Evolutionary conservation across 2,113 vertebrate genomes (phyloP).

Genomic region (Microcebus griseorufus): DNA sequence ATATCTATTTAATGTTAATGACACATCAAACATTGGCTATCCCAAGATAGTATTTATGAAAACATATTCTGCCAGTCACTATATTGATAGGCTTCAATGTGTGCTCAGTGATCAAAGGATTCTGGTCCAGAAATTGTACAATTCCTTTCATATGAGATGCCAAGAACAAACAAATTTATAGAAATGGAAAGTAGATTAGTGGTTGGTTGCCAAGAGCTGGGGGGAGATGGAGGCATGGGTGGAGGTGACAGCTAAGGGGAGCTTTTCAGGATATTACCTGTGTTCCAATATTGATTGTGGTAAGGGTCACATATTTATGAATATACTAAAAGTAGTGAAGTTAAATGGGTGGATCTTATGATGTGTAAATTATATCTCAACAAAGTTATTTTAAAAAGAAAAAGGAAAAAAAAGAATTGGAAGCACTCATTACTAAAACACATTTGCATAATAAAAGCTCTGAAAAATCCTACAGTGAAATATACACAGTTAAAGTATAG

Average conservation of each 20-base stretch:
- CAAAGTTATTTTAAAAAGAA: neutral
- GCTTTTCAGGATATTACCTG: neutral
- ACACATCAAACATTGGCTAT: neutral
- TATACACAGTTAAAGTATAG: neutral
- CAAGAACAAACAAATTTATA: neutral
- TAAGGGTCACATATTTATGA: neutral
- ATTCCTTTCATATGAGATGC: neutral
- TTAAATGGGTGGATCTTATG: neutral
- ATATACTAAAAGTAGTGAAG: neutral
- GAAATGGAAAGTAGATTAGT: neutral
- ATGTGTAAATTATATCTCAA: neutral
- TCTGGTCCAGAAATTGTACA: neutral
- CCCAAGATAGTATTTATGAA: neutral
- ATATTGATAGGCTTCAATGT: neutral
- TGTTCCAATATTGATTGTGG: neutral
- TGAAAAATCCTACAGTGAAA: neutral
- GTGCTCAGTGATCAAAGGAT: neutral
- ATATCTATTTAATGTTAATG: neutral
- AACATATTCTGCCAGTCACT: neutral
- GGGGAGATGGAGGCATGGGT: neutral
- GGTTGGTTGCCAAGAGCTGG: neutral
- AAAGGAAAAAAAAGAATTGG: neutral
- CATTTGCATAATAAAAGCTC: neutral
- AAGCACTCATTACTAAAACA: neutral
- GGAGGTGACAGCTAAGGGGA: neutral